Base-by-base conservation (phyloP, 2,888 invertebrate species). In the Limnephilus lunatus region DNA sequence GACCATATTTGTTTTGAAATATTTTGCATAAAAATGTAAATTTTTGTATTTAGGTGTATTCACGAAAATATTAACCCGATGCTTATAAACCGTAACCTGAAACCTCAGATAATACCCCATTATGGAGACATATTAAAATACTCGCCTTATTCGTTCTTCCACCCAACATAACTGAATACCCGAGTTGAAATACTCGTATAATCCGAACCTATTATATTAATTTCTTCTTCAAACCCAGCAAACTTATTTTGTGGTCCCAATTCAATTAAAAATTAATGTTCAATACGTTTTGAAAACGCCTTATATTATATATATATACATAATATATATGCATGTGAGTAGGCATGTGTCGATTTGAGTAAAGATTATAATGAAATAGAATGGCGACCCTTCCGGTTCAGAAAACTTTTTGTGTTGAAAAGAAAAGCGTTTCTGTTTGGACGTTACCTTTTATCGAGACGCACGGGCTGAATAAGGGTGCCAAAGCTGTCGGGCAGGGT, bases 341-440 rank as follows among this genome's bases (percentile, higher is more conserved):
- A 14, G 82, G 3, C 32, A 30, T 32, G 19, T 19, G 12, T 32
- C 82, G 82, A 32, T 82, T 32, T 82, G 82, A 30, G 82, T 32
- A 31, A 82, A 32, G 82, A 32, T 32, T 82, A 30, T 82, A n/a
- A 87, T 15, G 30, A 87, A 87, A 53, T 31, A 87, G 31, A 87
- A 87, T 35, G 87, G 53, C 32, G 25, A 87, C 68, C 87, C 31
- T 87, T 53, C 19, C 68, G 68, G 19, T 53, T 87, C 68, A 31
- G 31, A 53, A 87, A 87, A 87, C 87, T 87, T 53, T 87, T 68
- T 32, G 53, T 53, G 68, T 53, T 30, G 87, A 68, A 53, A 87
- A 32, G 31, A 87, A 87, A 87, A 87, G 15, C 31, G 31, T 87
- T 87, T 35, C 68, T 30, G 15, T 87, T 87, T 31, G 87, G 35